Conservation (phyloP, 2,888 invertebrate genomes). For the Sphaerophoria rueppellii region DNA sequence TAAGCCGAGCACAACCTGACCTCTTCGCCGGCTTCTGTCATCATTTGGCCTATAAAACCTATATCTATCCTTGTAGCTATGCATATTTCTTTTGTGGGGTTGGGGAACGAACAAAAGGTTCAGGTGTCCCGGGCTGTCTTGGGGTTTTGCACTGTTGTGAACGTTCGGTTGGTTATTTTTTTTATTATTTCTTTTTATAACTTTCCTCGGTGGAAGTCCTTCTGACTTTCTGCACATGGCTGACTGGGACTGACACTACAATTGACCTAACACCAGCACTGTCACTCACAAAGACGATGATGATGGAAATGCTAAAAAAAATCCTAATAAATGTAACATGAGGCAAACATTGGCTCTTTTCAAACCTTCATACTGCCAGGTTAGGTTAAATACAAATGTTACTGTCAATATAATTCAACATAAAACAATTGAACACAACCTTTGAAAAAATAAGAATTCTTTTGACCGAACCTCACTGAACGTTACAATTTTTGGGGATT, state of each 20-base stretch:
- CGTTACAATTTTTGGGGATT: too few relatives aligned
- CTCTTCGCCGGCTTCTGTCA: conserved; percentile 43
- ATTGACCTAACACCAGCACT: conserved; percentile 66
- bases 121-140: conserved; percentile 52
- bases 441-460: neutral
- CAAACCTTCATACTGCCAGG: neutral
- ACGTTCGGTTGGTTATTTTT: conserved; percentile 11
- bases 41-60: conserved; percentile 45
- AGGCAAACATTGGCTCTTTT: conserved; percentile 33
- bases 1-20: conserved; percentile 50
- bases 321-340: conserved; percentile 50
- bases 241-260: conserved; percentile 57
- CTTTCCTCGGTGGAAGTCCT: neutral
- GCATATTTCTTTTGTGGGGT: neutral
- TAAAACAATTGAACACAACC: neutral
- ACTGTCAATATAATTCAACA: too few relatives aligned
- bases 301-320: conserved; percentile 44
- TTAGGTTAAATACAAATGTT: neutral
- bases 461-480: too few relatives aligned
- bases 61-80: neutral
- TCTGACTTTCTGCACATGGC: conserved; percentile 18
- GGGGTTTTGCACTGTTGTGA: conserved; percentile 40
- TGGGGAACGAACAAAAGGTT: conserved; percentile 37
- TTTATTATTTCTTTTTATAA: conserved; percentile 14
- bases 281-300: conserved; percentile 39